Base-by-base conservation (phyloP, 2,888 invertebrate species). In the Temnothorax rugatulus region DNA sequence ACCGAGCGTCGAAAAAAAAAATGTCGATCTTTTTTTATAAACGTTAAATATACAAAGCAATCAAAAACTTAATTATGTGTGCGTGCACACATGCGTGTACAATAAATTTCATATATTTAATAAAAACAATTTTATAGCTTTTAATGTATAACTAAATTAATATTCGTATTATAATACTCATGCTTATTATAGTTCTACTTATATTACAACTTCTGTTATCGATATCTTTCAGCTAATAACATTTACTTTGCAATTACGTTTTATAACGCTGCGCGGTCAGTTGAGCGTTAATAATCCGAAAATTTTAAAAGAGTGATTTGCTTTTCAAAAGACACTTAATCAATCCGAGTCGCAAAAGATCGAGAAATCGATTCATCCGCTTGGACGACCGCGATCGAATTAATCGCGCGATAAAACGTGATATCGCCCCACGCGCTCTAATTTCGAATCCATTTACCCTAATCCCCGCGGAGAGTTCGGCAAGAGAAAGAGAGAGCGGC, bases 391-490 rank as follows among this genome's bases (percentile, higher is more conserved):
- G 57, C 66, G 83, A 68, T 82, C 82, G 83, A 74, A 81, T 81
- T 74, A 81, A 81, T 81, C 79, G 79, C 34, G 75, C 75, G 79
- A 47, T 81, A 81, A 81, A 81, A 81, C 79, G 79, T 47, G 75
- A 81, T 59, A 81, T 59, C 79, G 79, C 59, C 29, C 59, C 29
- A 59, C 79, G 57, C 66, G 83, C 83, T 82, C 83, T 82, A 83
- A 83, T 83, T 83, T 83, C 68, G 41, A 83, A 83, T 82, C 83
- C 83, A 82, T 82, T 82, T 82, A 82, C 59, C 21, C 54, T 81
- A 81, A 81, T 81, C 79, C 82, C 61, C 61, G 82, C 47, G 44
- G 68, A 50, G 50, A 79, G 57, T 13, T 41, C 68, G 50, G 59
- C 29, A 52, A 81, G 61, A 69, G 59, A 38, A n/a, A 50, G 68